A percentile compares a stretch with the other conserved stretches of the same genome.
Conservation (phyloP, 1,140 invertebrate species). For the Neodiprion lecontei region DNA sequence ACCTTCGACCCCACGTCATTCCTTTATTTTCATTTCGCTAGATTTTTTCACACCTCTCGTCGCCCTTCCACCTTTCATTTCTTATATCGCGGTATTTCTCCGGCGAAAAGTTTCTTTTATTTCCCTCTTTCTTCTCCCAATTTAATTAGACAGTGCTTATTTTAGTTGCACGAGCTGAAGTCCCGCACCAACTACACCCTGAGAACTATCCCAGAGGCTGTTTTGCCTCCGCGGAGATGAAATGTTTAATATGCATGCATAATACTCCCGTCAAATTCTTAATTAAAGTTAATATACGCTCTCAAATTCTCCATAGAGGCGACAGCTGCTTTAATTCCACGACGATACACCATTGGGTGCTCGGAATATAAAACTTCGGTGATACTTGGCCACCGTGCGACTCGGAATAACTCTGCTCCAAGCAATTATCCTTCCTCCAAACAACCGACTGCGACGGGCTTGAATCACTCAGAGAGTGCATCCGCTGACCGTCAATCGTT, state of each 20-base stretch:
- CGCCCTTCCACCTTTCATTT: not conserved
- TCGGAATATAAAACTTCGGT: not conserved
- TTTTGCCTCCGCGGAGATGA: conserved; percentile 1
- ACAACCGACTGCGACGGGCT: too few species aligned
- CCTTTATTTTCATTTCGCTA: not conserved
- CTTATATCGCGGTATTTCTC: not conserved
- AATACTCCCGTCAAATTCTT: conserved; percentile 41
- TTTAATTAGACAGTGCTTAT: not conserved
- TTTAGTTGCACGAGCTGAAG: not conserved
- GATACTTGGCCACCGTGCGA: not conserved
- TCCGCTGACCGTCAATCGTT: not conserved
- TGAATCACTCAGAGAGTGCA: too few species aligned
- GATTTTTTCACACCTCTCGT: too few species aligned
- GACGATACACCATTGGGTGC: not conserved
- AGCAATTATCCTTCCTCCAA: too few species aligned
- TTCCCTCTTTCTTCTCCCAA: too few species aligned
- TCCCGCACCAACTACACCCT: not conserved
- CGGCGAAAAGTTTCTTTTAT: not conserved
- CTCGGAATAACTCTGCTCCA: too few species aligned
- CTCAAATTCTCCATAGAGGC: conserved; percentile 30
- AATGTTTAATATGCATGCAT: conserved; percentile 29
- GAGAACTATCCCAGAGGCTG: not conserved
- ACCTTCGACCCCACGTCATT: not conserved
- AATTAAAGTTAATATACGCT: conserved; percentile 47
- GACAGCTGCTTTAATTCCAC: conserved; percentile 35